A percentile compares a stretch with the other conserved stretches of the same genome.
phyloP scores from a whole-genome alignment of 2,113 vertebrate species.

The Ciconia maguari region DNA sequence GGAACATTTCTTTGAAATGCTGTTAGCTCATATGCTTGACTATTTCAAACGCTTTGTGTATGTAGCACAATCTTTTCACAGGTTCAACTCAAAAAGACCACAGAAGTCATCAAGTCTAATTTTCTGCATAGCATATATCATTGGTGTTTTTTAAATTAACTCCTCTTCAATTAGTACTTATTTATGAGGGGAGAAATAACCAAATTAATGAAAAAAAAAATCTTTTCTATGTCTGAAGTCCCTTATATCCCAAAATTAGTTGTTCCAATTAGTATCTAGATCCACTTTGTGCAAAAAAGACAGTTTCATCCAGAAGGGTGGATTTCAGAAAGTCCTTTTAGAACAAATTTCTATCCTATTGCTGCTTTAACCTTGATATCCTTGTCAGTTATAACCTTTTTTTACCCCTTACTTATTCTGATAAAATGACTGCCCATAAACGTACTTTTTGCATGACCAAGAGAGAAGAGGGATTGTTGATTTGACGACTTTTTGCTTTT shows the following conservation, averaged over 20 bases:
- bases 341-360: background rate
- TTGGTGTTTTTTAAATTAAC: background rate
- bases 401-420: background rate
- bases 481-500: background rate
- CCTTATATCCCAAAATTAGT: background rate
- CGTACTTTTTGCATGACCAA: background rate
- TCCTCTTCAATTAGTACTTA: background rate
- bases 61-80: background rate
- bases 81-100: background rate
- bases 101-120: rapidly evolving
- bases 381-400: background rate
- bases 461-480: background rate
- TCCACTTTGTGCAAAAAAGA: background rate
- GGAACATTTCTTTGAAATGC: background rate
- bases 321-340: background rate
- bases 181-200: rapidly evolving
- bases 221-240: rapidly evolving
- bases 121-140: background rate
- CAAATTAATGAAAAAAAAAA: background rate
- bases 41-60: background rate
- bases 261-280: background rate
- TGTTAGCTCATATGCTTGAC: background rate
- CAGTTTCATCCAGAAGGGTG: background rate
- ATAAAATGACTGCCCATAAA: background rate
- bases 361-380: background rate